Base-by-base conservation (phyloP, 2,888 invertebrate genomes). In the Lasiommata megera region DNA sequence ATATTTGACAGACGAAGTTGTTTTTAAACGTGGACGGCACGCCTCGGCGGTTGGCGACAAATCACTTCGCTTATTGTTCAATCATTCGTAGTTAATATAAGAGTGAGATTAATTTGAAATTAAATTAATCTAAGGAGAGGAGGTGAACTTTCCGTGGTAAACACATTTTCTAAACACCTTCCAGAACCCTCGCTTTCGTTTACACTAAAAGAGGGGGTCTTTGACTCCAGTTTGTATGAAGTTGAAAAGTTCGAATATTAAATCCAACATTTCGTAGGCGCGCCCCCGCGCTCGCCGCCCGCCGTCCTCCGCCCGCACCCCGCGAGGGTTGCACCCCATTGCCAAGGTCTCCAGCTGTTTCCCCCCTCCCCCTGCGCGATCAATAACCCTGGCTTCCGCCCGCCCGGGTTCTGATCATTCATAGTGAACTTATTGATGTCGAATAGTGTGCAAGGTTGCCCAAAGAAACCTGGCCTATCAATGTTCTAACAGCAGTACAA, bases 301-400 rank as follows among this genome's bases (percentile, higher is more conserved):
- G 23, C 55, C 54, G 52, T 50, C 43, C 46, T 41, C 36, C 44
- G 60, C 53, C 52, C 18, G 56, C 52, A 18, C 18, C 7, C 23
- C 18, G 56, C 58, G 62, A 62, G 69, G 70, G 70, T 65, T 52
- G 67, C 63, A 65, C 71, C 73, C 73, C 71, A 67, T 58, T 66
- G 72, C 66, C 73, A 72, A 72, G 74, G 72, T 72, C 69, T 63
- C 59, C 72, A 68, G 68, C 67, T 70, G 69, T 60, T 60, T 40
- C 55, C 44, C n/a, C 61, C 56, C 57, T 47, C 62, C 58, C 55
- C 46, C 16, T 23, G 29, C 46, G 11, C 60, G 66, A 66, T 70
- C 71, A 60, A 69, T 68, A 66, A 54, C 16, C 17, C 31, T 18
- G 59, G 47, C 47, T 16, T n/a, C 56, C 59, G 56, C 56, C 52